A percentile compares a stretch with the other conserved stretches of the same genome.
phyloP scores from a whole-genome alignment of 2,888 invertebrate genomes.

The Ennomos fuscantarius region DNA sequence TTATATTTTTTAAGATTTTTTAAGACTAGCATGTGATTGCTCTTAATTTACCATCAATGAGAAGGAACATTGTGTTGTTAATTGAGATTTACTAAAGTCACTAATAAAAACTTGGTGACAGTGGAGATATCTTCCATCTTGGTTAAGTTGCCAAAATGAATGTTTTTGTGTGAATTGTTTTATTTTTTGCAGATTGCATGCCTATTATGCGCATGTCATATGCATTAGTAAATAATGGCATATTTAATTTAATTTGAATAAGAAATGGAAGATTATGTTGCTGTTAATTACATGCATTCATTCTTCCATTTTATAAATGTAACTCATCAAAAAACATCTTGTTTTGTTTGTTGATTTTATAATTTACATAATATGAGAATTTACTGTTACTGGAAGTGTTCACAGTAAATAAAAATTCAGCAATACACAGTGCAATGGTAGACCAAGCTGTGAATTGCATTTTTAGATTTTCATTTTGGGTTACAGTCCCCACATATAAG shows the following conservation, averaged over 20 bases:
- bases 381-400: slow-evolving; percentile 7
- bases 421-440: slow-evolving; percentile 29
- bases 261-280: slow-evolving; percentile 16
- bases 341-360: slow-evolving; percentile 18
- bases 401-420: slow-evolving; percentile 8
- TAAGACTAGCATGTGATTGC: slow-evolving; percentile 46
- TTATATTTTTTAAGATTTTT: slow-evolving; percentile 65
- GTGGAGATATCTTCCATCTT: slow-evolving; percentile 37
- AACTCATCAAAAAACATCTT: slow-evolving; percentile 3
- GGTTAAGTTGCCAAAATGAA: slow-evolving; percentile 18
- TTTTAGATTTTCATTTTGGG: slow-evolving; percentile 69
- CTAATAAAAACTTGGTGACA: slow-evolving; percentile 38
- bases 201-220: slow-evolving; percentile 8
- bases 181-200: slow-evolving; percentile 34
- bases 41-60: slow-evolving; percentile 55
- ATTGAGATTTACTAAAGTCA: slow-evolving; percentile 43
- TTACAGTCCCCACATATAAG: slow-evolving; percentile 54
- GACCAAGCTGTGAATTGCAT: slow-evolving; percentile 57
- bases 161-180: slow-evolving; percentile 37
- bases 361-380: background rate
- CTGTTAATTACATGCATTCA: slow-evolving; percentile 1
- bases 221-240: slow-evolving; percentile 9
- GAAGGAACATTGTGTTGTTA: slow-evolving; percentile 55
- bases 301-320: slow-evolving; percentile 11
- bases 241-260: slow-evolving; percentile 20